Conservation (phyloP, 1,140 invertebrate genomes). For the Drosophila simulans region DNA sequence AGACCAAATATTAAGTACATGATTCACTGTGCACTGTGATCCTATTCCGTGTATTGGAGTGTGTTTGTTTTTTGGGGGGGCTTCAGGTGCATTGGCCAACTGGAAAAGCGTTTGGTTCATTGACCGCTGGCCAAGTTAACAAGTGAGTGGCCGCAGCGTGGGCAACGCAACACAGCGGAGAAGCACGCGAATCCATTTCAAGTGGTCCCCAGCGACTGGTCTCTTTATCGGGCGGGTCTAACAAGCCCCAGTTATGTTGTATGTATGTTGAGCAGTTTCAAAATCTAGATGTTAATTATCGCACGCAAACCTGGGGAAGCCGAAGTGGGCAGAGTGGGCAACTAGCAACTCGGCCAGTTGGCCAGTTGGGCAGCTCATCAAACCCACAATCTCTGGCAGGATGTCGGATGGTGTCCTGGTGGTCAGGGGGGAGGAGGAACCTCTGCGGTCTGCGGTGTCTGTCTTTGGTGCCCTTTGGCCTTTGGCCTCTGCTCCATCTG, state of each 20-base stretch:
- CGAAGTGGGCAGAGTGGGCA: constrained; percentile 8
- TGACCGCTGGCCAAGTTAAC: constrained; percentile 60
- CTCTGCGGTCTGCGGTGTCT: constrained; percentile 31
- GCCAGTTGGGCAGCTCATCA: constrained; percentile 18
- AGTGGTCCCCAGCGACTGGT: constrained; percentile 42
- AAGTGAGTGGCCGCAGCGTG: constrained; percentile 42
- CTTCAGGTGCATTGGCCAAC: constrained; percentile 16
- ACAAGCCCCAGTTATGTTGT: constrained; percentile 73
- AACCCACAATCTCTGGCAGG: constrained; percentile 25
- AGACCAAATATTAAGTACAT: neutral
- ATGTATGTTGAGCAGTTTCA: constrained; percentile 76
- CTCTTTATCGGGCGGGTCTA: constrained; percentile 67
- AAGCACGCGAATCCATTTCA: constrained; percentile 64
- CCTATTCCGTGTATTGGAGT: neutral
- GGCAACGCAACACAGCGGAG: constrained; percentile 29
- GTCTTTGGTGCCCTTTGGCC: constrained; percentile 37
- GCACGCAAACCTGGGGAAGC: constrained; percentile 60
- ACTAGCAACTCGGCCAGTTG: constrained; percentile 5
- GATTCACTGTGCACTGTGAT: neutral
- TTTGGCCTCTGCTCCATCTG: constrained; percentile 52
- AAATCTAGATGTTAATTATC: constrained; percentile 74
- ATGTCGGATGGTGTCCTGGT: constrained; percentile 1
- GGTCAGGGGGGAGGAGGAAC: neutral
- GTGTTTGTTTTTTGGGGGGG: neutral
- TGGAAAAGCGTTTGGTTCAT: constrained; percentile 55